A percentile compares a stretch with the other conserved stretches of the same genome.
phyloP scores from a whole-genome alignment of 2,888 invertebrate species.

The Cheilosia scutellata region DNA sequence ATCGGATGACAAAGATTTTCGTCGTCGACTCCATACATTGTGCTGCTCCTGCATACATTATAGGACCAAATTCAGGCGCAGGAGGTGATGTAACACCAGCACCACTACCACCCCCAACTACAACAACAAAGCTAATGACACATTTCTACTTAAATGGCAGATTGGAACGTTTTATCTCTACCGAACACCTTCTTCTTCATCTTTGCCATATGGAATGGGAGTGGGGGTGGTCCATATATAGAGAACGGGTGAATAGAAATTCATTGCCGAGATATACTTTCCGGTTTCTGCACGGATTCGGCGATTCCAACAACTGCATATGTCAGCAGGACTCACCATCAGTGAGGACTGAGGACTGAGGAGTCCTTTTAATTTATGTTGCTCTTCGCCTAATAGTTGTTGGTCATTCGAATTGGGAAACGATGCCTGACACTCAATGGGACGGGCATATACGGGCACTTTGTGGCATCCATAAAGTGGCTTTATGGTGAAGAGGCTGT shows the following conservation, averaged over 20 bases:
- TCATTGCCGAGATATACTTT: constrained; percentile 35
- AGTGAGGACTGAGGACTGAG: neutral
- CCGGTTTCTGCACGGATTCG: constrained; percentile 36
- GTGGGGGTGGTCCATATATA: too few relatives aligned
- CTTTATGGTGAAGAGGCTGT: constrained; percentile 48
- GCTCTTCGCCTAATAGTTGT: constrained; percentile 66
- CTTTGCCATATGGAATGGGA: constrained; percentile 43
- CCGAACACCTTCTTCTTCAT: constrained; percentile 75
- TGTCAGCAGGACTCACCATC: constrained; percentile 63
- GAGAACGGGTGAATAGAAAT: constrained; percentile 34
- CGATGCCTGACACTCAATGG: constrained; percentile 65
- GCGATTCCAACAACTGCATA: constrained; percentile 61
- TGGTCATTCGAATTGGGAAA: constrained; percentile 51
- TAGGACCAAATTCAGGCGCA: neutral
- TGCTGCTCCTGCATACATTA: constrained; percentile 47
- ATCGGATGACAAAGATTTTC: constrained; percentile 74
- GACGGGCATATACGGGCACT: constrained; percentile 65
- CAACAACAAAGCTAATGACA: constrained; percentile 72
- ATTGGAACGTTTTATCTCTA: constrained; percentile 73
- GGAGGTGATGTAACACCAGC: constrained; percentile 1
- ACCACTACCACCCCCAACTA: constrained; percentile 5
- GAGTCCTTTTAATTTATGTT: constrained; percentile 72
- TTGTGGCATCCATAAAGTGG: constrained; percentile 73
- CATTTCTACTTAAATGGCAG: constrained; percentile 74
- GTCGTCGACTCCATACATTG: constrained; percentile 11